Evolutionary conservation across 2,113 vertebrate genomes (phyloP).

Genomic region (Phalacrocorax pelagicus): DNA sequence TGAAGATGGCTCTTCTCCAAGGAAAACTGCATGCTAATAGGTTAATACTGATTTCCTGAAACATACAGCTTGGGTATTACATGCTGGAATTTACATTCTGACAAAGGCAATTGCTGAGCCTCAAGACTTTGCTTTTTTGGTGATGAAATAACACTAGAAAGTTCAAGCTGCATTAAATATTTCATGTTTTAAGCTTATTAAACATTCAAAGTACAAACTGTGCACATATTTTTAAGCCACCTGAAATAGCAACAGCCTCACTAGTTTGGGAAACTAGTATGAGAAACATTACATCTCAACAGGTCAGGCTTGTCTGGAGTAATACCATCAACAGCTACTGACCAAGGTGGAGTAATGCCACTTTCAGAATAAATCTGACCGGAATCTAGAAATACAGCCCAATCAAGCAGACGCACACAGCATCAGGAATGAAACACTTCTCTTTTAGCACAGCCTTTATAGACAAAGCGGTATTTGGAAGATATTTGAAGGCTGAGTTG

Average conservation of each 20-base stretch:
- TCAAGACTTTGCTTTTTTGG: constrained; percentile 59
- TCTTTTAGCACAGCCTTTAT: background rate
- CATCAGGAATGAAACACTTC: background rate
- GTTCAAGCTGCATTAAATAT: constrained; percentile 70
- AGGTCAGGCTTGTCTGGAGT: background rate
- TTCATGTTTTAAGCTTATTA: constrained; percentile 70
- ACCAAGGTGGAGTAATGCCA: background rate
- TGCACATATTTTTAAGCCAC: constrained; percentile 67
- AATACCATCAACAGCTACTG: background rate
- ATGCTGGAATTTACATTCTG: constrained; percentile 72
- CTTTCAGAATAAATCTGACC: background rate
- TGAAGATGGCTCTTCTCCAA: constrained; percentile 82
- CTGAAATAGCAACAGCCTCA: constrained; percentile 68
- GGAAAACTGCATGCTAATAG: constrained; percentile 75
- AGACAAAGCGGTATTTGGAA: background rate
- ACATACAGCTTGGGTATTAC: constrained; percentile 74
- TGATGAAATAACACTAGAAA: constrained; percentile 70
- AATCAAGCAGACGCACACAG: background rate
- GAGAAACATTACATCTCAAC: constrained; percentile 32
- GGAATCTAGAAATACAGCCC: background rate
- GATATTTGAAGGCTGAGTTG: background rate
- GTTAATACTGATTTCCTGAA: constrained; percentile 75
- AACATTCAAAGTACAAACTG: constrained; percentile 65
- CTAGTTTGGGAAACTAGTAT: constrained; percentile 29
- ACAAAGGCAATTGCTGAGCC: constrained; percentile 63